Conservation (phyloP, 2,888 invertebrate species). For the Acanthococcus lagerstroemiae region DNA sequence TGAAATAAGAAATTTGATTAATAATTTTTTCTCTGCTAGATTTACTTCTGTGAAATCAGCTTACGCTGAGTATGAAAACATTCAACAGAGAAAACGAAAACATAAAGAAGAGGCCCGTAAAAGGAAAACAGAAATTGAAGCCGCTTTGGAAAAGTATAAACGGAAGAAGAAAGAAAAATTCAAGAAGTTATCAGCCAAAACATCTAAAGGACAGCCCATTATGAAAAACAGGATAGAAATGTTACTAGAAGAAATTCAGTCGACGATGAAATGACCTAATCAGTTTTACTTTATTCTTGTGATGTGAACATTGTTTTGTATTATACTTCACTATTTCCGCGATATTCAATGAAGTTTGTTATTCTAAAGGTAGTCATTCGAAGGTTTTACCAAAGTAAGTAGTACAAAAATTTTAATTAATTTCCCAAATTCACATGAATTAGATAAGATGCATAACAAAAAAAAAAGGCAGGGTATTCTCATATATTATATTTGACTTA, state of each 20-base stretch:
- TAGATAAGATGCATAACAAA: not conserved
- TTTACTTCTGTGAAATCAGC: too few relatives aligned
- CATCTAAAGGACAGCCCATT: constrained; percentile 16
- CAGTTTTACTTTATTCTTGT: not conserved
- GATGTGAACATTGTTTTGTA: not conserved
- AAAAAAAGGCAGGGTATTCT: not conserved
- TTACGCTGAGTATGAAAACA: too few relatives aligned
- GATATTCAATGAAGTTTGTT: too few relatives aligned
- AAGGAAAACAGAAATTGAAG: too few relatives aligned
- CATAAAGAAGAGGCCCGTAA: too few relatives aligned
- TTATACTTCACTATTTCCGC: too few relatives aligned
- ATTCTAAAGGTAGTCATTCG: not conserved
- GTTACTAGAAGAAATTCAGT: constrained; percentile 16
- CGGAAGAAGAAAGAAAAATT: constrained; percentile 8
- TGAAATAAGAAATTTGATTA: too few relatives aligned
- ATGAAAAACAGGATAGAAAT: constrained; percentile 22
- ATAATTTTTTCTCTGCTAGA: too few relatives aligned
- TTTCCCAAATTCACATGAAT: not conserved
- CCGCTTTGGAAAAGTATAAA: constrained; percentile 10
- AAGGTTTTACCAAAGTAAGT: not conserved
- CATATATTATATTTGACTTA: too few relatives aligned
- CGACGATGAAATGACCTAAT: not conserved
- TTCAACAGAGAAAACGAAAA: not conserved
- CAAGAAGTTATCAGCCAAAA: constrained; percentile 12
- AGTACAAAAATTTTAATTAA: not conserved